Conservation (phyloP, 2,888 invertebrate species). For the Smittia sp. region DNA sequence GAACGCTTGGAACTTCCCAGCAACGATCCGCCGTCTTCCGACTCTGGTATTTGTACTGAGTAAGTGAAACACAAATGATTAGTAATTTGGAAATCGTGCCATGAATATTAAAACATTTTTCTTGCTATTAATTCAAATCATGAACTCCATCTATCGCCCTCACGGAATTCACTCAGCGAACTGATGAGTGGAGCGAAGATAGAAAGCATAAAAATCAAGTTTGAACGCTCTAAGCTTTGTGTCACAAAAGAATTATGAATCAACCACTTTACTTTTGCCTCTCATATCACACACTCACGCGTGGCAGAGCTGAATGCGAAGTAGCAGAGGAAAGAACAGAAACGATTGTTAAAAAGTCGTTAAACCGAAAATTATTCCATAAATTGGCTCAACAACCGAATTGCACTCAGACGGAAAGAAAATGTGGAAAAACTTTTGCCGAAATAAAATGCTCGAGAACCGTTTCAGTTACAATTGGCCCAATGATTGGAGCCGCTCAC, state of each 20-base stretch:
- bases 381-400: background rate
- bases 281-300: conserved; percentile 24
- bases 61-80: background rate
- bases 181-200: background rate
- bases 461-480: background rate
- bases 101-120: background rate
- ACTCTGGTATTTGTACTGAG: conserved; percentile 44
- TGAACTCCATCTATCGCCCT: background rate
- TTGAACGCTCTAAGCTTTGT: background rate
- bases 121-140: conserved; percentile 5
- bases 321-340: conserved; percentile 15
- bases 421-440: conserved; percentile 9
- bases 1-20: conserved; percentile 72
- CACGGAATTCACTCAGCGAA: background rate
- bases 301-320: conserved; percentile 35
- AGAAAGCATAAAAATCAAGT: background rate
- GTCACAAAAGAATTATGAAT: background rate
- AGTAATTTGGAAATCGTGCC: background rate
- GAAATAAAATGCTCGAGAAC: background rate
- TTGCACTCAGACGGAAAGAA: background rate
- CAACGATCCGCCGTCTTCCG: conserved; percentile 66
- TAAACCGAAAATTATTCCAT: conserved; percentile 1
- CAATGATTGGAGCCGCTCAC: conserved; percentile 39
- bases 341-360: conserved; percentile 14
- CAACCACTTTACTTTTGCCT: conserved; percentile 1